Evolutionary conservation across 2,888 invertebrate species (phyloP).

Genomic region (Nowickia ferox): DNA sequence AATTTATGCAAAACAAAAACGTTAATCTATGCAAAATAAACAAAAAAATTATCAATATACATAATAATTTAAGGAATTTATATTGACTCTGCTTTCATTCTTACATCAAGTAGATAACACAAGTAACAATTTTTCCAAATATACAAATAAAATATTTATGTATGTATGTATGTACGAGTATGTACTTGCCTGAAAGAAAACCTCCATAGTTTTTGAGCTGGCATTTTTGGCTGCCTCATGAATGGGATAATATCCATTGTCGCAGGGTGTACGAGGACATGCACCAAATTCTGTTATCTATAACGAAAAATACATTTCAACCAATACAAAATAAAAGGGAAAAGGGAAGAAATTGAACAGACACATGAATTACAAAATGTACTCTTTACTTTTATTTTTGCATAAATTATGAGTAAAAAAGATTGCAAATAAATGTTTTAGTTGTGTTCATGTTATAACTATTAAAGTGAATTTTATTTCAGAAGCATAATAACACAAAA

Average conservation of each 20-base stretch:
- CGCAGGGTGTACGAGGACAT: slow-evolving; percentile 90
- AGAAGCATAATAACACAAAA: not conserved
- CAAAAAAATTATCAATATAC: not conserved
- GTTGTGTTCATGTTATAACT: not conserved
- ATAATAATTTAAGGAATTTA: slow-evolving; percentile 15
- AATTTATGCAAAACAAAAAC: not conserved
- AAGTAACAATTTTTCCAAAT: not conserved
- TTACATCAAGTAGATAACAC: not conserved
- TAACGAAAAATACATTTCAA: slow-evolving; percentile 73
- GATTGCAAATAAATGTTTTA: slow-evolving; percentile 5
- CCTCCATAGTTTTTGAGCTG: slow-evolving; percentile 92
- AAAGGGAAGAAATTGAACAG: not conserved
- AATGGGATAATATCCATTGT: slow-evolving; percentile 95
- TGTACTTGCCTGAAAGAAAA: slow-evolving; percentile 86
- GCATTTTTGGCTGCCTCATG: slow-evolving; percentile 96
- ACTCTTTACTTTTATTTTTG: not conserved
- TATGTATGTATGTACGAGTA: slow-evolving; percentile 72
- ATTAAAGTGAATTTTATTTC: not conserved
- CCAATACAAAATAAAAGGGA: not conserved
- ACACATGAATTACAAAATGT: not conserved
- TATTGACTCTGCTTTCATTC: not conserved
- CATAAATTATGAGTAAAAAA: slow-evolving; percentile 3
- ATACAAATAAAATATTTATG: not conserved
- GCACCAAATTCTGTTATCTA: slow-evolving; percentile 92
- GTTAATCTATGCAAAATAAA: not conserved